Conservation (phyloP, 2,113 vertebrate genomes). For the Litocranius walleri region DNA sequence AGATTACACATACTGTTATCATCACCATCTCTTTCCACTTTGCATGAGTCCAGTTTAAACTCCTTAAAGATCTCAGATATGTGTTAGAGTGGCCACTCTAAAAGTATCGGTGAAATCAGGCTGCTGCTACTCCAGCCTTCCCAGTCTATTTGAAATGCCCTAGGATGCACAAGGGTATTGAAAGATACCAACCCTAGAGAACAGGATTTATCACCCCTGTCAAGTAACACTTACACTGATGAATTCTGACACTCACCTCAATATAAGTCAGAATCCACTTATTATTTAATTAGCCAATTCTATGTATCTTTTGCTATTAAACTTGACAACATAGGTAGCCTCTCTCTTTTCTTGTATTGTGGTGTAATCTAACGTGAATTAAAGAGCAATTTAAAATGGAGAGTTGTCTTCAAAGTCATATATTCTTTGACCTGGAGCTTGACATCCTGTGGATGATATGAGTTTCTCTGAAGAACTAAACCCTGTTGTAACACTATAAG, state of each 20-base stretch:
- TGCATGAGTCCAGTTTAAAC: neutral
- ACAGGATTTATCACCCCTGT: constrained; percentile 55
- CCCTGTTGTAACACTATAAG: neutral
- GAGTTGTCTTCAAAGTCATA: constrained; percentile 41
- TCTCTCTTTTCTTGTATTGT: constrained; percentile 31
- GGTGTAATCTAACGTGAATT: constrained; percentile 29
- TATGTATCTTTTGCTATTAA: constrained; percentile 55
- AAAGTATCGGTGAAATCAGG: constrained; percentile 23
- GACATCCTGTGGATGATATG: neutral
- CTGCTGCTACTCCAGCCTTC: neutral
- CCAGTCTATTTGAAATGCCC: constrained; percentile 40
- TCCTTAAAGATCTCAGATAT: neutral
- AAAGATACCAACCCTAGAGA: constrained; percentile 35
- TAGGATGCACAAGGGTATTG: neutral
- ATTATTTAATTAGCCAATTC: constrained; percentile 68
- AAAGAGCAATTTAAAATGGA: constrained; percentile 48
- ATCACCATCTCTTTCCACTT: neutral
- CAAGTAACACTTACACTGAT: constrained; percentile 54
- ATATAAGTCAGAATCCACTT: constrained; percentile 57
- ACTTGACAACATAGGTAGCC: constrained; percentile 44
- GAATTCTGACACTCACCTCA: constrained; percentile 62
- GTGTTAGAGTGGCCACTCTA: neutral
- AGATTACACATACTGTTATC: neutral
- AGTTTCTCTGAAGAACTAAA: constrained; percentile 17
- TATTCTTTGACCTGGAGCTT: constrained; percentile 21